A percentile compares a stretch with the other conserved stretches of the same genome.
Conservation (phyloP, 1,140 invertebrate species). For the Drosophila sp. region DNA sequence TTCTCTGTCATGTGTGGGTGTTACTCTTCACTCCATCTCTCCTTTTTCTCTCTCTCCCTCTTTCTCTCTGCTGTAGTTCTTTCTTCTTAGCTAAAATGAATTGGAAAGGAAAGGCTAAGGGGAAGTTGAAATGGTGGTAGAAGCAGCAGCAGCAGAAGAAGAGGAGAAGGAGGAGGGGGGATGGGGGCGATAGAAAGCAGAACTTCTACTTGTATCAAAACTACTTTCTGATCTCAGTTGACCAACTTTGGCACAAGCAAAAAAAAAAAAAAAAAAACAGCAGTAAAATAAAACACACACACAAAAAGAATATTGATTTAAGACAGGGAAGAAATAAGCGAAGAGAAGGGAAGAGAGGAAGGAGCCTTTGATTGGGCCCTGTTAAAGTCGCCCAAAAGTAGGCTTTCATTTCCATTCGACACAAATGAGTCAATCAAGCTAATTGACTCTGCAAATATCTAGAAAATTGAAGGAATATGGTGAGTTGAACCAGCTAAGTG, state of each 20-base stretch:
- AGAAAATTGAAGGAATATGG: too few relatives aligned
- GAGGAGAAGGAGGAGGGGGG: not conserved
- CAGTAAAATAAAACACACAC: not conserved
- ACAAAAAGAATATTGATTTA: not conserved
- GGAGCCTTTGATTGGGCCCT: not conserved
- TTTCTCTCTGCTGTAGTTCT: conserved; percentile 25
- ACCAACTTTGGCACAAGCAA: conserved; percentile 58
- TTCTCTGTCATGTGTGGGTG: conserved; percentile 50
- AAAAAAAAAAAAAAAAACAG: not conserved
- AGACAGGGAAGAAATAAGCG: not conserved
- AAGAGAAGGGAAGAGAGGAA: not conserved
- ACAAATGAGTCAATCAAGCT: not conserved
- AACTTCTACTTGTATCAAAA: conserved; percentile 66
- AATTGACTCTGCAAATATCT: not conserved
- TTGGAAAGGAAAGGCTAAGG: conserved; percentile 71
- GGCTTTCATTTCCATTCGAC: not conserved
- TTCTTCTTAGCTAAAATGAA: conserved; percentile 64
- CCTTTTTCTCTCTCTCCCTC: not conserved
- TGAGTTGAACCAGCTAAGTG: too few relatives aligned
- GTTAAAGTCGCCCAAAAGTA: not conserved
- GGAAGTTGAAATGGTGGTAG: conserved; percentile 36
- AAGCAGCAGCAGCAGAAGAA: not conserved
- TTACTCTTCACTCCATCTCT: conserved; percentile 23
- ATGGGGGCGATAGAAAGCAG: conserved; percentile 50
- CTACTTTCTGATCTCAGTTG: conserved; percentile 78